Evolutionary conservation across 2,888 invertebrate species (phyloP), one percentile per base, ranked within the genome.

Genomic region (Apodemia mormo): DNA sequence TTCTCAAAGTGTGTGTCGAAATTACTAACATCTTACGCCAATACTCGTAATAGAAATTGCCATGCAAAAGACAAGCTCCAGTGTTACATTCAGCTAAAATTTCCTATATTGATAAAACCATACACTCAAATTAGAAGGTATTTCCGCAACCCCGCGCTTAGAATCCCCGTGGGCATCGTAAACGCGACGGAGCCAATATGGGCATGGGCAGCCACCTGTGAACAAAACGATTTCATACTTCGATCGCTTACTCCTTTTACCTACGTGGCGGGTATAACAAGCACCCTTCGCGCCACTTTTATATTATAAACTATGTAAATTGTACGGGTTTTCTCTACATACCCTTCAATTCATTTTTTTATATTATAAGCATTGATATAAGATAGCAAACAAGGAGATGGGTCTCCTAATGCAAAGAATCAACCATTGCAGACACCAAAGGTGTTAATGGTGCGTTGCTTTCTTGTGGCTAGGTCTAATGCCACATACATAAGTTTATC

Each of bases 161-260:
- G 61, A 37, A 64, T 14, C 29, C 61, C 61, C 61, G 61, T 33
- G 61, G 61, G 61, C 33, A 64, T 37, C 61, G 61, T 64, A 64
- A 64, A 33, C 61, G 61, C 37, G 61, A 64, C 61, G 37, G 61
- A 37, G 61, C 61, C 33, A 12, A 64, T 12, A 37, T 37, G 61
- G 61, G n/a, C 61, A 37, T 64, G 14, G 37, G 14, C 37, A 64
- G 61, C 61, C 61, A 64, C 61, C 61, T 64, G 61, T 64, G 61
- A 64, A 64, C 61, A 64, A 64, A 64, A 64, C 61, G 61, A 64
- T 64, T 64, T 64, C 33, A 64, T 64, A 64, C 61, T 37, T 64
- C 61, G 61, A 64, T 64, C 61, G 61, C 61, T 64, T 8, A 64
- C 61, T 64, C 61, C 37, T 61, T 37, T 61, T 64, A 37, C 61